phyloP scores from a whole-genome alignment of 2,797 vertebrate species.

The Melanotaenia pygmaea region DNA sequence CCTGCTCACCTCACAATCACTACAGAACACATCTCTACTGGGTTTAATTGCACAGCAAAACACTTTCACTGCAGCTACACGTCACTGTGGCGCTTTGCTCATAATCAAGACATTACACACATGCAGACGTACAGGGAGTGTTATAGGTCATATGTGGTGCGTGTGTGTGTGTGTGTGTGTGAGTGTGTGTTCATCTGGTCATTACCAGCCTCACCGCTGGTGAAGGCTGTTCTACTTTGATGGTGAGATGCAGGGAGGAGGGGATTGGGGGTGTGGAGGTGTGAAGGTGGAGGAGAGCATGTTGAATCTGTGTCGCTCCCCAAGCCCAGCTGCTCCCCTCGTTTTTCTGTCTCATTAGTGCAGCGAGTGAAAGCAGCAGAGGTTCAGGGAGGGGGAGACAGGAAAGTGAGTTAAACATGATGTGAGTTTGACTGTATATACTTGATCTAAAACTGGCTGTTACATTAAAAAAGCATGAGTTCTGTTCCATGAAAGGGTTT shows the following conservation, averaged over 20 bases:
- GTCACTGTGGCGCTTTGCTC: constrained; percentile 30
- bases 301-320: constrained; percentile 67
- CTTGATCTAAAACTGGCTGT: constrained; percentile 45
- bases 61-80: constrained; percentile 21
- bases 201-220: constrained; percentile 68
- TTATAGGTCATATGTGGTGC: constrained; percentile 58
- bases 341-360: constrained; percentile 78
- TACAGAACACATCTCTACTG: constrained; percentile 33
- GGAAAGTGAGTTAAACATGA: constrained; percentile 35
- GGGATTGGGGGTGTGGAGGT: neutral
- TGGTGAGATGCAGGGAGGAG: constrained; percentile 26
- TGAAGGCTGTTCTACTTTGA: constrained; percentile 67
- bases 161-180: constrained; percentile 45
- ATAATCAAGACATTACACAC: constrained; percentile 63
- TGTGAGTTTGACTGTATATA: constrained; percentile 61
- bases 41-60: constrained; percentile 39
- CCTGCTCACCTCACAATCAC: constrained; percentile 22
- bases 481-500: constrained; percentile 23
- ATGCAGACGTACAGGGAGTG: constrained; percentile 39
- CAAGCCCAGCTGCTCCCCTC: constrained; percentile 74
- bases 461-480: constrained; percentile 44
- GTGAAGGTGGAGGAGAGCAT: constrained; percentile 34
- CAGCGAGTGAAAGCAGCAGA: constrained; percentile 61
- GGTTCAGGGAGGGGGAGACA: constrained; percentile 10
- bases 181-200: constrained; percentile 46